Conservation (phyloP, 1,140 invertebrate genomes). For the Batillaria attramentaria region DNA sequence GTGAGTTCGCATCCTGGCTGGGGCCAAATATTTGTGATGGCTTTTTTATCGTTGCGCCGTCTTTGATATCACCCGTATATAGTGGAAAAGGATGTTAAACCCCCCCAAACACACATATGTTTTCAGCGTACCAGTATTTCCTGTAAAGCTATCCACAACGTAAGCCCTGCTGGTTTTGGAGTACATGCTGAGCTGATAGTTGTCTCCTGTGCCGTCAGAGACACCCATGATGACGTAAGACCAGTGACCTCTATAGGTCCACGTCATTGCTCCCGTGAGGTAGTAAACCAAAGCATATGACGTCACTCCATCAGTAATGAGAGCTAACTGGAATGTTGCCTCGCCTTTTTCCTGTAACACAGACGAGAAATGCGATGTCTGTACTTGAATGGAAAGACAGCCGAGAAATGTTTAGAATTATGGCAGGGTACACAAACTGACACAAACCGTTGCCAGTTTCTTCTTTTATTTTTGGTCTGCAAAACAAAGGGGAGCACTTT, state of each 20-base stretch:
- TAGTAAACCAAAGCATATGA: constrained; percentile 15
- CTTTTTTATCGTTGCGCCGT: too few species aligned
- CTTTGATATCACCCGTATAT: too few species aligned
- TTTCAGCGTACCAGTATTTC: neutral
- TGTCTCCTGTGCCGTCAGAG: neutral
- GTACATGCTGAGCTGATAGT: neutral
- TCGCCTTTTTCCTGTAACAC: constrained; percentile 11
- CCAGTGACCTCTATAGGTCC: constrained; percentile 11
- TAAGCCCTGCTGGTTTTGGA: neutral
- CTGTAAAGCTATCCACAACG: neutral
- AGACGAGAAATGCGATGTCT: too few species aligned
- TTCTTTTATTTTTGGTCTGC: neutral
- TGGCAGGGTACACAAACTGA: neutral
- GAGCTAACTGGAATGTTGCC: constrained; percentile 6
- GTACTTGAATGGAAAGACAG: neutral
- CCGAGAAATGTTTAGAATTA: neutral
- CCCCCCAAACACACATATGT: neutral
- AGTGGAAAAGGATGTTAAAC: too few species aligned
- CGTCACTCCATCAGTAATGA: constrained; percentile 7
- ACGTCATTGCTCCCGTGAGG: neutral
- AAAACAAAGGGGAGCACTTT: neutral
- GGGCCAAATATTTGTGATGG: too few species aligned
- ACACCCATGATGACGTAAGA: constrained; percentile 8
- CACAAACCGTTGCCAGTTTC: neutral
- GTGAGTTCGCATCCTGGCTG: too few species aligned